These are phyloP conservation scores for Caenorhabditis brenneri DNA, from an alignment of 1,140 invertebrate genomes.

Conservation along the genomic window DNA sequence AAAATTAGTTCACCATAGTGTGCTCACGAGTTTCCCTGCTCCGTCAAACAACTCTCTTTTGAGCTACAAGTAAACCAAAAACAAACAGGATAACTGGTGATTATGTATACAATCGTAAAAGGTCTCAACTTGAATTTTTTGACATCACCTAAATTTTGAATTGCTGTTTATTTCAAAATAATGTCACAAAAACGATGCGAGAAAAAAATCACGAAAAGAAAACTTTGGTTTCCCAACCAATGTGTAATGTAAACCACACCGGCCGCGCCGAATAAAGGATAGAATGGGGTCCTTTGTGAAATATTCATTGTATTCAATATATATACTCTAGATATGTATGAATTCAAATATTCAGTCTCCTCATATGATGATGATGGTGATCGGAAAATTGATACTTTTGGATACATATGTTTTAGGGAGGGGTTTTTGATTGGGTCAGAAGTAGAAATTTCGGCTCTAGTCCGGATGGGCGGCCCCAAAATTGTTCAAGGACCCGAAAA, in stretches of 20 bases:
- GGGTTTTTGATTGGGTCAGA: not conserved
- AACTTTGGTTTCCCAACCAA: not conserved
- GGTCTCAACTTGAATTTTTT: no score
- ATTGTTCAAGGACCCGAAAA: no score
- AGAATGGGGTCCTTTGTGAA: not conserved
- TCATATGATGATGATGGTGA: not conserved
- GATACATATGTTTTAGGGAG: not conserved
- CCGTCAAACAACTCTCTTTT: no score
- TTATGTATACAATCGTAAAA: no score
- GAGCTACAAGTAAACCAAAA: no score
- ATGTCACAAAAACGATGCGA: not conserved
- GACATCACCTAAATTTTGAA: no score
- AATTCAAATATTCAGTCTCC: not conserved
- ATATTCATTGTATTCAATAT: slow-evolving; percentile 30
- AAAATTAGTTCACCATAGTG: no score
- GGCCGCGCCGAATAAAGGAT: not conserved
- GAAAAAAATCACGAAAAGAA: not conserved
- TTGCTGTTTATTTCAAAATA: no score
- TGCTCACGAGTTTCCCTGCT: no score
- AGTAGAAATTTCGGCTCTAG: no score
- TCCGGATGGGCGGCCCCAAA: no score
- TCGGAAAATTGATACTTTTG: slow-evolving; percentile 14
- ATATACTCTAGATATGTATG: not conserved
- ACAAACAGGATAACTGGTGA: no score
- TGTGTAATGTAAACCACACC: slow-evolving; percentile 13